Percentiles rank a stretch among this genome's conserved stretches.
These are phyloP conservation scores for Actenoides hombroni DNA, from an alignment of 2,113 vertebrate species.

Conservation along the genomic window DNA sequence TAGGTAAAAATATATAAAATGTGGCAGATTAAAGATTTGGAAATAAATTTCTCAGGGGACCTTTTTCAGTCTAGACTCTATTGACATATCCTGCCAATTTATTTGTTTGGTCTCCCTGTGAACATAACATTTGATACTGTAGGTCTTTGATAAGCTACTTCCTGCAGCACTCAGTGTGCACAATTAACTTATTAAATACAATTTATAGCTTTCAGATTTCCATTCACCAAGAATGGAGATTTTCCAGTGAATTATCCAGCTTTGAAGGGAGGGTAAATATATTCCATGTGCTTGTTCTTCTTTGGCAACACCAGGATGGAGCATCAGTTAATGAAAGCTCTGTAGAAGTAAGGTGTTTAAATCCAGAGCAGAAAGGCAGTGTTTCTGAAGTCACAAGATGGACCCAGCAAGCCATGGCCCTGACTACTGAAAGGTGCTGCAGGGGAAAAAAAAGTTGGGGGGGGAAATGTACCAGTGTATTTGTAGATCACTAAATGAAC, in stretches of 20 bases:
- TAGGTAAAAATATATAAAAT: not conserved
- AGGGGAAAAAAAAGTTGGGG: not conserved
- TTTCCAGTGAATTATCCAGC: not conserved
- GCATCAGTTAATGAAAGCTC: not conserved
- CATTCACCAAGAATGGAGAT: not conserved
- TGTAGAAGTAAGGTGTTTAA: not conserved
- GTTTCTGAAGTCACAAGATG: not conserved
- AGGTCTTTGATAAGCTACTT: conserved; percentile 41
- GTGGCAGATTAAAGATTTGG: not conserved
- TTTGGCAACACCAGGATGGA: not conserved
- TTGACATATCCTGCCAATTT: conserved; percentile 15
- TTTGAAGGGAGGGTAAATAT: not conserved
- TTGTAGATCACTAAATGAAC: not conserved
- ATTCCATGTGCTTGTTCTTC: not conserved
- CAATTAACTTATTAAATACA: not conserved
- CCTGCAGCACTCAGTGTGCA: not conserved
- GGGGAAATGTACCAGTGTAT: not conserved
- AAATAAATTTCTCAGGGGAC: conserved; percentile 9
- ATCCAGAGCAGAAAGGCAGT: not conserved
- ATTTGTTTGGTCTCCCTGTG: conserved; percentile 28
- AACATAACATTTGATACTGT: conserved; percentile 19
- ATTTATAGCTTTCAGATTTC: not conserved
- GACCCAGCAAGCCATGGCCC: not conserved
- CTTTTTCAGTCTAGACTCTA: conserved; percentile 7
- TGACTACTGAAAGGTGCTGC: not conserved